These are phyloP conservation scores for Oenanthe melanoleuca DNA, from an alignment of 2,113 vertebrate species.

Conservation along the genomic window DNA sequence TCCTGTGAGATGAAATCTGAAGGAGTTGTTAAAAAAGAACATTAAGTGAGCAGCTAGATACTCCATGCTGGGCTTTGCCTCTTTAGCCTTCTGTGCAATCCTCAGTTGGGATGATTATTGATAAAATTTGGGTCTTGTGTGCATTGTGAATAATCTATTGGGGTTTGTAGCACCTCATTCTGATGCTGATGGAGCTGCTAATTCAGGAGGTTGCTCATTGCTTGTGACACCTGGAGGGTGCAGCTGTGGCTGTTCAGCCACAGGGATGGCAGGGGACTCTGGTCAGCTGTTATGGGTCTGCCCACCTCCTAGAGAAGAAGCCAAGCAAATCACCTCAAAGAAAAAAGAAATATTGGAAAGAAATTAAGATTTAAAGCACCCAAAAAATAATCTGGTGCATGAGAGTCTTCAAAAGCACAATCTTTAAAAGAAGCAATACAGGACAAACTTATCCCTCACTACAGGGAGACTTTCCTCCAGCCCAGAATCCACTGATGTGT, in stretches of 20 bases:
- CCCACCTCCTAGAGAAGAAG: background rate
- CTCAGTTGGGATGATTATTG: background rate
- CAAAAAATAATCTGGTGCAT: background rate
- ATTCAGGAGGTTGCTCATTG: background rate
- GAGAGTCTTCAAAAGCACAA: background rate
- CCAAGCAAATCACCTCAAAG: background rate
- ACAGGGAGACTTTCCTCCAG: background rate
- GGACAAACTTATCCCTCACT: background rate
- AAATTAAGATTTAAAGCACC: background rate
- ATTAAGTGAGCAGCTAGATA: background rate
- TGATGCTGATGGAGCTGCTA: background rate
- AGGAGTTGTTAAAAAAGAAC: background rate
- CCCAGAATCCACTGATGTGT: background rate
- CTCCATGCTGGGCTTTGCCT: background rate
- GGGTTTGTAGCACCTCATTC: background rate
- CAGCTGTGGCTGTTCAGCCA: background rate
- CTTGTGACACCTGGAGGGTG: background rate
- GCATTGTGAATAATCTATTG: background rate
- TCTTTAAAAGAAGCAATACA: background rate
- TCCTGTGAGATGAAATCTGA: constrained; percentile 3
- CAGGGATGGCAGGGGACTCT: background rate
- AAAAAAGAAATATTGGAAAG: background rate
- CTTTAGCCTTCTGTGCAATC: background rate
- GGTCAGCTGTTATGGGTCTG: background rate
- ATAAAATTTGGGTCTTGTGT: background rate